These are phyloP conservation scores for Xyrauchen texanus DNA, from an alignment of 2,113 vertebrate species.

Conservation along the genomic window DNA sequence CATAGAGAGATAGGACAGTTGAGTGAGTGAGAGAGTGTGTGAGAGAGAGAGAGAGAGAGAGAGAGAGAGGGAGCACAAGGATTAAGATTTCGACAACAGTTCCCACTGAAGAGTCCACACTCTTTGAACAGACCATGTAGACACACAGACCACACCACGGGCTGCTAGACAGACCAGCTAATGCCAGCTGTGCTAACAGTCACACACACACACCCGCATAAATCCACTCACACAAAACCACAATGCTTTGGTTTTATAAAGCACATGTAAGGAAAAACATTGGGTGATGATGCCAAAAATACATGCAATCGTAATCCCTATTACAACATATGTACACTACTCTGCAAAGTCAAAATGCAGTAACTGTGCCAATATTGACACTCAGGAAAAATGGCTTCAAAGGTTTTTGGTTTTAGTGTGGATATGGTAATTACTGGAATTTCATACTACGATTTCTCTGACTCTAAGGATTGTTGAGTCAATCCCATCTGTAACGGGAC, in stretches of 20 bases:
- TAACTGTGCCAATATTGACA: too few species aligned
- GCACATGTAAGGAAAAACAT: neutral
- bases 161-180: slow-evolving; percentile 41
- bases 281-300: neutral
- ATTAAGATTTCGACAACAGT: slow-evolving; percentile 49
- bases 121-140: slow-evolving; percentile 40
- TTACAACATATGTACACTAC: too few species aligned
- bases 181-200: slow-evolving; percentile 56
- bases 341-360: too few species aligned
- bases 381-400: too few species aligned
- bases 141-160: slow-evolving; percentile 45
- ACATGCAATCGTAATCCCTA: too few species aligned
- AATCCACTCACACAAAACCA: slow-evolving; percentile 21
- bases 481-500: too few species aligned
- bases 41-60: slow-evolving; percentile 40
- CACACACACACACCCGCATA: slow-evolving; percentile 8
- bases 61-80: slow-evolving; percentile 45
- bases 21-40: slow-evolving; percentile 63
- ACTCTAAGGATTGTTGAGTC: too few species aligned
- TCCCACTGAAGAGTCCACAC: slow-evolving; percentile 39
- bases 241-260: neutral
- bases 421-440: too few species aligned
- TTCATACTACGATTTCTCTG: too few species aligned
- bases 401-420: too few species aligned
- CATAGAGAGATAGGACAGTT: slow-evolving; percentile 58